Conservation (phyloP, 2,888 invertebrate genomes). For the Urechis unicinctus region DNA sequence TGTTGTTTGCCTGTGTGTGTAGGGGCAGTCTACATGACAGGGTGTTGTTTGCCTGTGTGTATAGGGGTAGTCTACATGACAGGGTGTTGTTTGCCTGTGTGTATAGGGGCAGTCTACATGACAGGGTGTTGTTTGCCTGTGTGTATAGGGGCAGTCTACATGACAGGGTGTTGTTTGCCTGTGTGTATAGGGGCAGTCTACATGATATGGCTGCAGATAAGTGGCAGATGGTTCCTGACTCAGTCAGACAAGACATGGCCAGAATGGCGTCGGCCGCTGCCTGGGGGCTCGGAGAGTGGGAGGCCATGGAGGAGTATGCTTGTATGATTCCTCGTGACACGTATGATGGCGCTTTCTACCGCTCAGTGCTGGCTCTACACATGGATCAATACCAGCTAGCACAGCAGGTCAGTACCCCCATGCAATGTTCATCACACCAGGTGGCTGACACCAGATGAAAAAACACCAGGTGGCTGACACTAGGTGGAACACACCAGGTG, state of each 20-base stretch:
- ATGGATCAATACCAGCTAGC: slow-evolving; percentile 37
- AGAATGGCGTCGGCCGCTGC: slow-evolving; percentile 85
- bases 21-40: too few relatives aligned
- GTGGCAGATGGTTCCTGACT: slow-evolving; percentile 63
- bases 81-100: too few relatives aligned
- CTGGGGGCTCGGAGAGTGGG: slow-evolving; percentile 86
- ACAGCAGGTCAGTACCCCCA: slow-evolving; percentile 49
- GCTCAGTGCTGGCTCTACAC: slow-evolving; percentile 69
- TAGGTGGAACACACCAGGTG: too few relatives aligned
- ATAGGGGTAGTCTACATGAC: too few relatives aligned
- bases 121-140: background rate
- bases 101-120: too few relatives aligned
- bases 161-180: background rate
- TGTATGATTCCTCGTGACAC: slow-evolving; percentile 82
- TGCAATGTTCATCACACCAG: background rate
- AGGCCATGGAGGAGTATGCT: slow-evolving; percentile 86
- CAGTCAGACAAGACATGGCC: slow-evolving; percentile 61
- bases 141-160: background rate
- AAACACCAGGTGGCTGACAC: too few relatives aligned
- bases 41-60: too few relatives aligned
- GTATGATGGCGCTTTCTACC: slow-evolving; percentile 91
- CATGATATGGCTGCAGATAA: slow-evolving; percentile 73
- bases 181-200: slow-evolving; percentile 56
- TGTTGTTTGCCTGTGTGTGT: too few relatives aligned
- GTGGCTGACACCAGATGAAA: background rate